Conservation (phyloP, 2,113 vertebrate genomes). For the Eurypyga helias region DNA sequence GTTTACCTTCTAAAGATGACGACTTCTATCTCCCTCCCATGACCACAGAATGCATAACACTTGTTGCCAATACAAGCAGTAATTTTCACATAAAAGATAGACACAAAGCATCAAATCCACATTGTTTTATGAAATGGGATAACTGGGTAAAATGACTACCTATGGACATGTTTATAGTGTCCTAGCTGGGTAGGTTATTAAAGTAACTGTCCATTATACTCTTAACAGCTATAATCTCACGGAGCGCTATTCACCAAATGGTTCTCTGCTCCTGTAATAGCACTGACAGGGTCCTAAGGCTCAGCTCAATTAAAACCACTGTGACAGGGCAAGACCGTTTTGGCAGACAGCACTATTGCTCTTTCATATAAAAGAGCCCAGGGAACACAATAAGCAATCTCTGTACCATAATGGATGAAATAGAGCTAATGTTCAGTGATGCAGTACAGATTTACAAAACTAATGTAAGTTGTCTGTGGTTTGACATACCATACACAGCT, state of each 20-base stretch:
- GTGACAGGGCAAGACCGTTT: constrained; percentile 48
- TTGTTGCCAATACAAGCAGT: neutral
- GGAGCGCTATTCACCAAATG: constrained; percentile 2
- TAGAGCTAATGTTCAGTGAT: constrained; percentile 62
- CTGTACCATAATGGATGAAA: constrained; percentile 46
- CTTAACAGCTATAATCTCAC: constrained; percentile 38
- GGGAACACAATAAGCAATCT: constrained; percentile 51
- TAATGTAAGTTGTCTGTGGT: constrained; percentile 40
- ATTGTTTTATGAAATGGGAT: neutral
- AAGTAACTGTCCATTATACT: constrained; percentile 51
- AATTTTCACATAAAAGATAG: constrained; percentile 7
- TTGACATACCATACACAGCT: constrained; percentile 18
- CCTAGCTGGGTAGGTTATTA: constrained; percentile 30
- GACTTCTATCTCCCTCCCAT: neutral
- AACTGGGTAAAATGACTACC: constrained; percentile 33
- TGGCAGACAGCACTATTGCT: constrained; percentile 53
- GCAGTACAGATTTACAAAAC: constrained; percentile 36
- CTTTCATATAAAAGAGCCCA: constrained; percentile 55
- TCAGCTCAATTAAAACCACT: constrained; percentile 69
- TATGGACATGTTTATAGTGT: neutral
- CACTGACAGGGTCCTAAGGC: constrained; percentile 22
- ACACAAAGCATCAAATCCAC: neutral
- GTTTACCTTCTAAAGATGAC: neutral
- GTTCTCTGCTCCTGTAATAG: neutral
- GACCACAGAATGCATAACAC: neutral